Base-by-base conservation (phyloP, 2,888 invertebrate species). In the Aplocera efformata region DNA sequence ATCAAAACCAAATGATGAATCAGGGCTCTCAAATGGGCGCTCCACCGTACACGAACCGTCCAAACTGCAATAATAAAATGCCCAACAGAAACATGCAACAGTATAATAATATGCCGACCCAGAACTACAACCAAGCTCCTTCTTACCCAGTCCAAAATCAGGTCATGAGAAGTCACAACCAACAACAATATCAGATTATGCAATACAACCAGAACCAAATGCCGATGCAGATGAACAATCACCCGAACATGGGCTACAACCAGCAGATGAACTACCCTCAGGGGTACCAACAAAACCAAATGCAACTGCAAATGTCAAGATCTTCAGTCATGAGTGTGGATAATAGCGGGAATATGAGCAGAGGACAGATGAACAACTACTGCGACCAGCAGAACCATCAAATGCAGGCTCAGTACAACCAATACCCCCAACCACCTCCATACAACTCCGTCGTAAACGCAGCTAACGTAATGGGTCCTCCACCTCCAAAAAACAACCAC, bases 301-400 rank as follows among this genome's bases (percentile, higher is more conserved):
- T 82, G 63, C 76, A 72, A 1, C 55, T 82, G 58, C 86, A 86
- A 61, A 78, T 85, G 76, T 88, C 86, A 0, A 73, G 86, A 42
- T 85, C 86, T 1, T 88, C 88, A 0, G 63, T 82, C 32, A 88
- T 88, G 88, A 88, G 88, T 40, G 85, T 86, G 0, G 86, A 88
- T 42, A 86, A 79, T 52, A 86, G 82, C 40, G 82, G 79, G 0
- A 83, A 79, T 40, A 80, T 83, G 76, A 74, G 66, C 43, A 63
- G 85, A 42, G 84, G 83, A 1, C 67, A 69, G 0, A 73, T 86
- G 66, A 81, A 77, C 44, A 79, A 71, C 43, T 86, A 79, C 38
- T 81, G 81, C 29, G 86, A 84, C 31, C 79, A 76, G 26, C 72
- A 71, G 30, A 76, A 70, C 32, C 70, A 72, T 6, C 73, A 68